Evolutionary conservation across 2,888 invertebrate genomes (phyloP), one percentile per base, ranked within the genome.

Genomic region (Orgyia antiqua): DNA sequence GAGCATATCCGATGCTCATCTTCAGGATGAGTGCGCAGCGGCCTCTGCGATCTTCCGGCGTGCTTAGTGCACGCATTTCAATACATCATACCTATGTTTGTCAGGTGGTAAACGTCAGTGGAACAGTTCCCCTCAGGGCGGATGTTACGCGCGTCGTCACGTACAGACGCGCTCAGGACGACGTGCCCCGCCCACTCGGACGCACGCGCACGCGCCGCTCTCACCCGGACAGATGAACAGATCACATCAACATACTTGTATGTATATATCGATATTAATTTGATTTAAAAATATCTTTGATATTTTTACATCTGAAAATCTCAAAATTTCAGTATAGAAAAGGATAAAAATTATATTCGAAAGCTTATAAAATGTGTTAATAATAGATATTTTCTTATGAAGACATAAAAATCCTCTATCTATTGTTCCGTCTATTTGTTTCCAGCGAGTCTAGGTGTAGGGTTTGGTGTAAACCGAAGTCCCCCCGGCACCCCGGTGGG

Each of bases 71-170:
- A n/a, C n/a, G n/a, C n/a, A n/a, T n/a, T n/a, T n/a, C n/a, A n/a
- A n/a, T n/a, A n/a, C n/a, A n/a, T n/a, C n/a, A n/a, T n/a, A n/a
- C n/a, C n/a, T n/a, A n/a, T n/a, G n/a, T n/a, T n/a, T n/a, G n/a
- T 0, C 33, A 64, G 71, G 63, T 17, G 68, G 73, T 0, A 77
- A 78, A 41, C 78, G 79, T 8, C 68, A 73, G 39, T 80, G 80
- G 80, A 60, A 42, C 31, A 49, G 45, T 3, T 33, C 61, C 1
- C 32, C 46, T 8, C 28, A 45, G 18, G 42, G 39, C 15, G 24
- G 13, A 2, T 4, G 24, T 4, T 7, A 10, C 10, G 32, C 33
- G 10, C 27, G 6, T 3, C 48, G 33, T 29, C 27, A 42, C 15
- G 31, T 27, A 10, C 26, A 27, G 31, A 28, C 19, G 31, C 42